These are phyloP conservation scores for Dysdera silvatica DNA, from an alignment of 1,140 invertebrate species.

Conservation along the genomic window DNA sequence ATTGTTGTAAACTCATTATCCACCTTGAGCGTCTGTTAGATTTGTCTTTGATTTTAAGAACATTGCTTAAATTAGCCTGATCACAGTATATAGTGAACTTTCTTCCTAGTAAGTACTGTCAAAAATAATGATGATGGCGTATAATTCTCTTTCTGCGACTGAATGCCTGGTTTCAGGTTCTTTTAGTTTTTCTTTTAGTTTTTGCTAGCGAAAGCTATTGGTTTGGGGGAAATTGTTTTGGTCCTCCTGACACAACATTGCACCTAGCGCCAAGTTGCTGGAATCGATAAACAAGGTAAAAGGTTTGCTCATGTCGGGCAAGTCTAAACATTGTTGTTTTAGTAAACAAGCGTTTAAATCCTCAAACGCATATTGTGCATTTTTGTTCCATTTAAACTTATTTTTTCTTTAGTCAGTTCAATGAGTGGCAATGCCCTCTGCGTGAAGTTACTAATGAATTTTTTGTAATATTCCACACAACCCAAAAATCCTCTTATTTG, in stretches of 20 bases:
- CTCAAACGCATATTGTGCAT: neutral
- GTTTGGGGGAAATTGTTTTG: neutral
- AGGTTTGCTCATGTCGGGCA: neutral
- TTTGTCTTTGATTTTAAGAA: neutral
- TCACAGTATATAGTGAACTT: neutral
- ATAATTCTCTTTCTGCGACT: neutral
- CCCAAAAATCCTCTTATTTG: slow-evolving; percentile 46
- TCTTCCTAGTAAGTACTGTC: neutral
- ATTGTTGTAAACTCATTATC: neutral
- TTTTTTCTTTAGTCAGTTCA: slow-evolving; percentile 32
- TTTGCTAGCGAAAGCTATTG: neutral
- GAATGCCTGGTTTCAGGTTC: neutral
- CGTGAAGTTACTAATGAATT: slow-evolving; percentile 44
- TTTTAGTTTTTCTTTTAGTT: neutral
- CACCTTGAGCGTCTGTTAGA: neutral
- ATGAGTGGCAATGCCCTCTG: slow-evolving; percentile 39
- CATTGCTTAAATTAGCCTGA: neutral
- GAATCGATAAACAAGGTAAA: neutral
- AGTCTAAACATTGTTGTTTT: neutral
- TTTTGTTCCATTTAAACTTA: neutral
- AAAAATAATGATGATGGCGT: neutral
- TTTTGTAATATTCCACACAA: slow-evolving; percentile 45
- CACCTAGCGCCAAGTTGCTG: neutral
- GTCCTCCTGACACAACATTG: neutral
- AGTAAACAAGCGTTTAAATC: neutral